Evolutionary conservation across 2,888 invertebrate species (phyloP).

Genomic region (Cistogaster globosa): DNA sequence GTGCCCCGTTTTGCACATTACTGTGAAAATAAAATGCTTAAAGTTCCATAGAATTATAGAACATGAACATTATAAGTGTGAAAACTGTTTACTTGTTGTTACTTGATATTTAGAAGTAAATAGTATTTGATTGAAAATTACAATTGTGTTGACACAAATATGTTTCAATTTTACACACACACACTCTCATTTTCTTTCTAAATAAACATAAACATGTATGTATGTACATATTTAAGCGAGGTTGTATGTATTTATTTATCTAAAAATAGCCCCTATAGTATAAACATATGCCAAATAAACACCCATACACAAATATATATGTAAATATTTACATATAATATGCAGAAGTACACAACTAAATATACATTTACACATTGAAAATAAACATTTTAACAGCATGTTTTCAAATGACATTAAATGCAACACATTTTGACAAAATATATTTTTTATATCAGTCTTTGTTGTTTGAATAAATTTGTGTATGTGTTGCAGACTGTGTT

Average conservation of each 20-base stretch:
- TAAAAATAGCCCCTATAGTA: constrained; percentile 20
- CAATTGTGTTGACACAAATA: constrained; percentile 6
- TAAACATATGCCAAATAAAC: not conserved
- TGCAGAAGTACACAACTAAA: not conserved
- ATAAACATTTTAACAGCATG: constrained; percentile 59
- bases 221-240: not conserved
- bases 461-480: not conserved
- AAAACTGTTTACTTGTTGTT: constrained; percentile 43
- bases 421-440: constrained; percentile 20
- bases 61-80: constrained; percentile 37
- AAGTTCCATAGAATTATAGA: constrained; percentile 14
- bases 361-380: constrained; percentile 20
- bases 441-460: constrained; percentile 22
- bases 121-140: not conserved
- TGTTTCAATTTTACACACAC: constrained; percentile 5
- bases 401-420: constrained; percentile 45
- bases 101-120: constrained; percentile 12
- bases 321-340: not conserved
- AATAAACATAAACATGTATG: constrained; percentile 4
- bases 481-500: constrained; percentile 17
- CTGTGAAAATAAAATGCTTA: constrained; percentile 14
- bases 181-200: not conserved
- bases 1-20: no score
- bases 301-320: not conserved
- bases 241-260: constrained; percentile 27